Conservation (phyloP, 2,888 invertebrate species). For the Lithophane socia region DNA sequence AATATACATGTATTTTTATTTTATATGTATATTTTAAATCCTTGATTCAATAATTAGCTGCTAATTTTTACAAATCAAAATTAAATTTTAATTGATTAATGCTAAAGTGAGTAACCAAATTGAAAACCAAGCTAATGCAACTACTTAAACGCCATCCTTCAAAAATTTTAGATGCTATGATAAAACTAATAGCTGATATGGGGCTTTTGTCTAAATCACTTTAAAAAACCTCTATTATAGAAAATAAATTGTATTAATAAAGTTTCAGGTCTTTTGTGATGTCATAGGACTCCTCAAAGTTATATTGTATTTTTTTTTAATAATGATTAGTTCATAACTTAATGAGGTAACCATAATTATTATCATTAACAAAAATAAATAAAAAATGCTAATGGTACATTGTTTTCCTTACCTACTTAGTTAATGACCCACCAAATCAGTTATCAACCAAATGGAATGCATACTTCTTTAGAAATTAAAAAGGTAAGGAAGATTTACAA, state of each 20-base stretch:
- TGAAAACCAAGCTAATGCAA: not conserved
- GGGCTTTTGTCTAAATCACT: not conserved
- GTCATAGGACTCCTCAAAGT: not conserved
- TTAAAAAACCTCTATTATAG: not conserved
- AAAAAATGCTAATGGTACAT: not conserved
- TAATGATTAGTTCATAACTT: not conserved
- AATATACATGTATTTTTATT: no score
- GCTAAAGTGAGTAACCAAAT: not conserved
- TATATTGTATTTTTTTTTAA: no score
- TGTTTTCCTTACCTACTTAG: not conserved
- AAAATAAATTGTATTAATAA: not conserved
- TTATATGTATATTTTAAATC: not conserved
- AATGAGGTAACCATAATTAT: conserved; percentile 10
- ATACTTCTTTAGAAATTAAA: not conserved
- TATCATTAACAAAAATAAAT: not conserved
- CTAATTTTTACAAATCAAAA: not conserved
- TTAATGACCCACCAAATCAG: not conserved
- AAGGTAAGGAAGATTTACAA: not conserved
- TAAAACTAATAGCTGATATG: conserved; percentile 6
- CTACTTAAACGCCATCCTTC: not conserved
- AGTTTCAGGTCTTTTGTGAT: not conserved
- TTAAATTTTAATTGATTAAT: not conserved
- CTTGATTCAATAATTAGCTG: not conserved
- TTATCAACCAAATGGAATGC: no score
- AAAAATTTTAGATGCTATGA: conserved; percentile 7